These are phyloP conservation scores for Bos indicus DNA, from an alignment of 2,113 vertebrate genomes.

Conservation along the genomic window DNA sequence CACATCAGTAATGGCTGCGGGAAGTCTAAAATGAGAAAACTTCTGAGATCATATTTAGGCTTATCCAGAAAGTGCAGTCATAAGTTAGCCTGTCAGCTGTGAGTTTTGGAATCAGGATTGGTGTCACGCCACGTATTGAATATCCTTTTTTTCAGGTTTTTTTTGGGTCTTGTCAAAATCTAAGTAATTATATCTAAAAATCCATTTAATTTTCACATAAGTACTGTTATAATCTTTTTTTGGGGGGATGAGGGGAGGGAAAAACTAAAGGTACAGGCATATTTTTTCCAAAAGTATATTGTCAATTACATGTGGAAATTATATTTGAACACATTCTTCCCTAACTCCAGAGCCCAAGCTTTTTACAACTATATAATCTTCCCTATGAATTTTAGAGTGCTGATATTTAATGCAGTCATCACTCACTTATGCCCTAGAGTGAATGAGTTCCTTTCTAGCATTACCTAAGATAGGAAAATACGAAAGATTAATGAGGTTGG, in stretches of 20 bases:
- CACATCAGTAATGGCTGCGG: neutral
- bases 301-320: neutral
- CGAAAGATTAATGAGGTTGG: neutral
- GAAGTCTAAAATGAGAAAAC: neutral
- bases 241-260: neutral
- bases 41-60: neutral
- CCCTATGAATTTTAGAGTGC: neutral
- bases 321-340: neutral
- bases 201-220: neutral
- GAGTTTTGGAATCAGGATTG: neutral
- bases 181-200: slow-evolving; percentile 3
- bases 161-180: neutral
- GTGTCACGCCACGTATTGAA: neutral
- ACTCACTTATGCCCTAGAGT: neutral
- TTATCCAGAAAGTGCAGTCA: neutral
- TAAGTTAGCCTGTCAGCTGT: neutral
- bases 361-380: neutral
- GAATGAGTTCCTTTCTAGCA: neutral
- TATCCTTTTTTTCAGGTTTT: neutral
- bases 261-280: neutral
- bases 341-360: neutral
- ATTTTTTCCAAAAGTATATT: neutral
- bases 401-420: neutral
- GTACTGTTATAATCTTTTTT: neutral
- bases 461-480: neutral